Conservation (phyloP, 1,140 invertebrate genomes). For the Drosophila takahashii region DNA sequence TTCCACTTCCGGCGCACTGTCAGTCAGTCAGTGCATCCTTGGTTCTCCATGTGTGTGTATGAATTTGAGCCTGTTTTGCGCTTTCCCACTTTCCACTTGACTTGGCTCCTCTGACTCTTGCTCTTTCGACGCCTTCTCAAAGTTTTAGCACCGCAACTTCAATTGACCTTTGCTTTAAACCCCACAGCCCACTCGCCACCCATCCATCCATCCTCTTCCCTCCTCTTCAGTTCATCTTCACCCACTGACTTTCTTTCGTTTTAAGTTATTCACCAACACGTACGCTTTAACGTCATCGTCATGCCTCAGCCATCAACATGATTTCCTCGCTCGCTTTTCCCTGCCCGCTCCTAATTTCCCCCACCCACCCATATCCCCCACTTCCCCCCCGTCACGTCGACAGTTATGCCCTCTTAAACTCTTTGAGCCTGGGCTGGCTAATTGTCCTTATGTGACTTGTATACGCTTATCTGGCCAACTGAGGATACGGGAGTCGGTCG, state of each 20-base stretch:
- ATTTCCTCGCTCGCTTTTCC: slow-evolving; percentile 7
- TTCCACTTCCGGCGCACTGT: slow-evolving; percentile 54
- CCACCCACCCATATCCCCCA: neutral
- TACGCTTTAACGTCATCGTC: slow-evolving; percentile 63
- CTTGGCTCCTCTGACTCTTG: slow-evolving; percentile 66
- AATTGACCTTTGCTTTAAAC: slow-evolving; percentile 75
- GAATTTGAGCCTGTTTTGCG: slow-evolving; percentile 66
- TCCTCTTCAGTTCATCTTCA: slow-evolving; percentile 37
- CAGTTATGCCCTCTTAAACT: slow-evolving; percentile 60
- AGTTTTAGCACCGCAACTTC: slow-evolving; percentile 67
- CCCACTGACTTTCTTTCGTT: slow-evolving; percentile 51
- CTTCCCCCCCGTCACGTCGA: slow-evolving; percentile 1
- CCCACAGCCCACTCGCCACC: slow-evolving; percentile 13
- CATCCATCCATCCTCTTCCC: neutral
- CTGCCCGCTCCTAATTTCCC: neutral
- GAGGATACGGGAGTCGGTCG: slow-evolving; percentile 5
- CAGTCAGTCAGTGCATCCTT: slow-evolving; percentile 43
- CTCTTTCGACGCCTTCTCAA: slow-evolving; percentile 45
- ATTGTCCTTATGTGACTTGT: slow-evolving; percentile 81
- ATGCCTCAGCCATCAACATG: slow-evolving; percentile 43
- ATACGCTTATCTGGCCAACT: slow-evolving; percentile 60
- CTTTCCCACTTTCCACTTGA: slow-evolving; percentile 80
- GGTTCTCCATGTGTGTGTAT: slow-evolving; percentile 14
- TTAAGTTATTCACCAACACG: slow-evolving; percentile 78
- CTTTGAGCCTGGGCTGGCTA: slow-evolving; percentile 64